Evolutionary conservation across 2,797 vertebrate genomes (phyloP), one percentile per base, ranked within the genome.

Genomic region (Linurgus olivaceus): DNA sequence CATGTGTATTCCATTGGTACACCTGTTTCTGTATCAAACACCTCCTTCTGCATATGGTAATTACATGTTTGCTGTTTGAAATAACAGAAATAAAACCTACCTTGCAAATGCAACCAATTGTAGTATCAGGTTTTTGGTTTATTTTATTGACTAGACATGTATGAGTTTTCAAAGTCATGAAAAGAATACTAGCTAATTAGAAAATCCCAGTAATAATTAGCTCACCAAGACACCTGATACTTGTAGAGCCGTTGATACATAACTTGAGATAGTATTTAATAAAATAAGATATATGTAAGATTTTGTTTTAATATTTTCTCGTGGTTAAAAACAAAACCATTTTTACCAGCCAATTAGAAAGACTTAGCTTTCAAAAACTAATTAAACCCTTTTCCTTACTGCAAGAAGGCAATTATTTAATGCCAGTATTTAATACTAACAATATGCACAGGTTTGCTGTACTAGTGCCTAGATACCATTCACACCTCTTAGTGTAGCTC

Each of bases 71-170:
- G 9, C 44, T 77, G 35, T 68, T 80, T 44, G 35, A 85, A 91
- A 74, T 76, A 62, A 89, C 52, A 31, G 38, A 85, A 89, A 89
- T 96, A 92, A 94, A 94, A 81, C 21, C 45, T 51, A 71, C 3
- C 45, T 79, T 81, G 59, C 17, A 55, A 90, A 62, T 28, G 9
- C 21, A 80, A 33, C 1, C 0, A 63, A 31, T 6, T 63, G 9
- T 13, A 33, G 2, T 63, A 78, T 5, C 18, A 44, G 9, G 35
- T 15, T 68, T 37, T 24, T 26, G 13, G 13, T 16, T 31, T 10
- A 9, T 47, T 45, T 81, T 44, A 81, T 44, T 91, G 58, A 71
- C n/a, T 66, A 55, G 31, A 85, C 40, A 35, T 1, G 2, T 48
- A 31, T 0, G 17, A 40, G 11, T 51, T 74, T 65, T 71, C 19